Percentiles rank a stretch among this genome's conserved stretches.
These are phyloP conservation scores for Helostoma temminkii DNA, from an alignment of 2,797 vertebrate genomes.

Conservation along the genomic window DNA sequence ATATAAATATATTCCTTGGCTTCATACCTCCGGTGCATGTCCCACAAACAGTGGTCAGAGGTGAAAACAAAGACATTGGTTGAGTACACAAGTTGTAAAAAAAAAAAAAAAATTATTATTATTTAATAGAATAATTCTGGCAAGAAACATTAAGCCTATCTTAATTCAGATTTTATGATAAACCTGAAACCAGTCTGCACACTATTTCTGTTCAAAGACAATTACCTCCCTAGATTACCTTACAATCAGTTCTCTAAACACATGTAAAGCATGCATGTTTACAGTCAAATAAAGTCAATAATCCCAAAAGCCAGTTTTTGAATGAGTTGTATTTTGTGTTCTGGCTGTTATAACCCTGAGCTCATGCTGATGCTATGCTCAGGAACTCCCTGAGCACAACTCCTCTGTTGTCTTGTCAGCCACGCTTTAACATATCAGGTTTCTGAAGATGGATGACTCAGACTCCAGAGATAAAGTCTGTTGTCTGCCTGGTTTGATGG, in stretches of 20 bases:
- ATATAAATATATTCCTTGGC: background rate
- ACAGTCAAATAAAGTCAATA: constrained; percentile 16
- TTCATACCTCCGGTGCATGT: background rate
- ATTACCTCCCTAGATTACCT: too few species aligned
- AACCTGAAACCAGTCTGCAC: background rate
- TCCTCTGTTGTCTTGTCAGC: constrained; percentile 1
- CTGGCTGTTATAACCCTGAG: background rate
- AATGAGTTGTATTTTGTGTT: background rate
- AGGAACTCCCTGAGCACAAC: background rate
- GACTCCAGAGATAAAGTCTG: constrained; percentile 18
- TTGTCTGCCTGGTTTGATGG: constrained; percentile 18
- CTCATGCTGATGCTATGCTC: background rate
- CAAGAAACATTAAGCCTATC: background rate
- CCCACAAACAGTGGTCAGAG: background rate
- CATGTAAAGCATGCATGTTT: background rate
- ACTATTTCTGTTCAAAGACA: too few species aligned
- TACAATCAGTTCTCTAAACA: too few species aligned
- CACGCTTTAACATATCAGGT: constrained; percentile 13
- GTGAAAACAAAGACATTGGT: background rate
- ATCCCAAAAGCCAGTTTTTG: background rate
- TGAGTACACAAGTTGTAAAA: background rate
- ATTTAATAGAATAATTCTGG: background rate
- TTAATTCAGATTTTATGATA: background rate
- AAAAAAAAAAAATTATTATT: background rate
- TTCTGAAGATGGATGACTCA: constrained; percentile 8